Conservation (phyloP, 2,113 vertebrate genomes). For the Cinclus mexicanus region DNA sequence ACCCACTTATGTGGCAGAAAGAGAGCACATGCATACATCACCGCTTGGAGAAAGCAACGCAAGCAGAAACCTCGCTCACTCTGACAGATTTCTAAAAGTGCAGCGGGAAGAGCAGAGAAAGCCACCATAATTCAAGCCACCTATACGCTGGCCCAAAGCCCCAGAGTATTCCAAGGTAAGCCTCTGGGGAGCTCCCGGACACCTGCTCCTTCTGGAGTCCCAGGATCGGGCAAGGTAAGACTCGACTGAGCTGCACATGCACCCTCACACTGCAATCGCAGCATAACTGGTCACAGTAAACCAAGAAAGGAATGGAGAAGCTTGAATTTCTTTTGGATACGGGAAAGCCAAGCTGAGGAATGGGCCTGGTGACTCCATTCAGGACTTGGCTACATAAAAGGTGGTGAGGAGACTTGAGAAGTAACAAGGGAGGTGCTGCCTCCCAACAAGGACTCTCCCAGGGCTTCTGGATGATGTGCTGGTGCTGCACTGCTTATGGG, state of each 20-base stretch:
- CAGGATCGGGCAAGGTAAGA: accelerated
- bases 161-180: not conserved
- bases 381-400: not conserved
- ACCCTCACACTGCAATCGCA: not conserved
- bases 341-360: not conserved
- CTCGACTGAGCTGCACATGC: accelerated
- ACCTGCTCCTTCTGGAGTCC: not conserved
- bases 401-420: not conserved
- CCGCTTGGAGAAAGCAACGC: not conserved
- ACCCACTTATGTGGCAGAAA: not conserved
- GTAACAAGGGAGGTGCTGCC: accelerated
- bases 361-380: not conserved
- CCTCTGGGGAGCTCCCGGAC: not conserved
- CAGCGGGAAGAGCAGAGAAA: not conserved
- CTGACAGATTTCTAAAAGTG: not conserved
- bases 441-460: not conserved
- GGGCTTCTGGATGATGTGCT: accelerated
- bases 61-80: not conserved
- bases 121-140: not conserved
- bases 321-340: not conserved
- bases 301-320: not conserved
- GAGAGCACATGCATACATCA: not conserved
- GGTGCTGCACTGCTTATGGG: accelerated
- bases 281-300: not conserved
- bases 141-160: accelerated